Evolutionary conservation across 2,888 invertebrate genomes (phyloP), one percentile per base, ranked within the genome.

Genomic region (Bombylius major): DNA sequence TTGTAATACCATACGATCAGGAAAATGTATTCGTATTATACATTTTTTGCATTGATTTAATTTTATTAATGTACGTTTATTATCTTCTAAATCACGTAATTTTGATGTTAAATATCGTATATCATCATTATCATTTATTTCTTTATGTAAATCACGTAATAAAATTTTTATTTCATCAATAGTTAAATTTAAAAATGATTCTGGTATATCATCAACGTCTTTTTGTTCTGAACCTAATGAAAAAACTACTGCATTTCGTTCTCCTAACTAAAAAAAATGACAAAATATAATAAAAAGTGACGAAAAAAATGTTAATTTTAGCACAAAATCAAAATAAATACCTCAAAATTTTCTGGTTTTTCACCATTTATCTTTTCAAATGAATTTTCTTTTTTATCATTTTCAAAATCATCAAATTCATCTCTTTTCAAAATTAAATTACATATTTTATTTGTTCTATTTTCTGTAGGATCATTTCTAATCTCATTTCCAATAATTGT

Each of bases 151-250:
- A 66, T 92, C 90, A 54, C 81, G 78, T 56, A 89, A 78, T 56
- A 95, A 77, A 67, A 78, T 79, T 65, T 82, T 83, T 0, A 91
- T 83, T 77, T 96, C 96, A 56, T 84, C 82, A 48, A 89, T 79
- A 3, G 89, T 89, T 47, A 94, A 73, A 60, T 93, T 88, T 70
- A 88, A 96, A 71, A 95, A 96, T 52, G 88, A 87, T 71, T 95
- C 93, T 1, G 88, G 86, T 45, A 87, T 72, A 56, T 91, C 88
- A 53, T 86, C 84, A 13, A 72, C 69, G 56, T 81, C 77, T 45
- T 82, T 79, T 66, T 81, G 80, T 36, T 80, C 76, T n/a, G 76
- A 75, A 66, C 79, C 78, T 52, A 80, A 68, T 59, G 82, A 82
- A 69, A 87, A 92, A 32, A 84, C 75, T 62, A 91, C 76, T 4